Evolutionary conservation across 2,888 invertebrate genomes (phyloP).

Genomic region (Heliconius charithonia): DNA sequence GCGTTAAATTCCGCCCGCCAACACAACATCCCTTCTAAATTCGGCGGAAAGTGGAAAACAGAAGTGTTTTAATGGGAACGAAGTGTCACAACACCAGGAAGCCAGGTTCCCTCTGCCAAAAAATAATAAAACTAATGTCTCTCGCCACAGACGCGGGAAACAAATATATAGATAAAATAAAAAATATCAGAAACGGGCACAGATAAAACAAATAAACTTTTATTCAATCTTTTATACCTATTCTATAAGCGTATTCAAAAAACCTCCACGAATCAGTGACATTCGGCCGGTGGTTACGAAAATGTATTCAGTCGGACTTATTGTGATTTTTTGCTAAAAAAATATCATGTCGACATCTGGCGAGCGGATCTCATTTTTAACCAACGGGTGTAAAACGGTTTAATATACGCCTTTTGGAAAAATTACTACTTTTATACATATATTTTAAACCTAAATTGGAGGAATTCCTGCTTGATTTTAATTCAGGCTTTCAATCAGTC

Average conservation of each 20-base stretch:
- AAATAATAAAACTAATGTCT: background rate
- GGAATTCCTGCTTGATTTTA: slow-evolving; percentile 5
- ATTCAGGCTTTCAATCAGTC: slow-evolving; percentile 16
- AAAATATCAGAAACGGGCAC: background rate
- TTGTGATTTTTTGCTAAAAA: slow-evolving; percentile 42
- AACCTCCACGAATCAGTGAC: slow-evolving; percentile 31
- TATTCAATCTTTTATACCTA: slow-evolving; percentile 2
- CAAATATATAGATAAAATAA: background rate
- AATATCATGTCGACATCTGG: slow-evolving; percentile 47
- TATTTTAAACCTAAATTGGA: slow-evolving; percentile 23
- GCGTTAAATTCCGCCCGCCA: too few species aligned
- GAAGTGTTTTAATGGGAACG: too few species aligned
- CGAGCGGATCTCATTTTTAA: slow-evolving; percentile 62
- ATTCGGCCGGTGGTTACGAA: slow-evolving; percentile 41
- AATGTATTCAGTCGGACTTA: slow-evolving; percentile 44
- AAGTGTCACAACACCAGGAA: too few species aligned
- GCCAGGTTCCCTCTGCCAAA: too few species aligned
- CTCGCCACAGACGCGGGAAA: background rate
- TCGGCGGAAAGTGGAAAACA: too few species aligned
- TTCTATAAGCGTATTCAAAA: slow-evolving; percentile 14
- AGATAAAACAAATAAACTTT: slow-evolving; percentile 7
- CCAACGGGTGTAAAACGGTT: slow-evolving; percentile 41
- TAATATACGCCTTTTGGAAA: slow-evolving; percentile 32
- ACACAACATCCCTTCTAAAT: too few species aligned
- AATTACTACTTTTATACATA: slow-evolving; percentile 26